Conservation (phyloP, 2,888 invertebrate species). For the Oeneis ivallda region DNA sequence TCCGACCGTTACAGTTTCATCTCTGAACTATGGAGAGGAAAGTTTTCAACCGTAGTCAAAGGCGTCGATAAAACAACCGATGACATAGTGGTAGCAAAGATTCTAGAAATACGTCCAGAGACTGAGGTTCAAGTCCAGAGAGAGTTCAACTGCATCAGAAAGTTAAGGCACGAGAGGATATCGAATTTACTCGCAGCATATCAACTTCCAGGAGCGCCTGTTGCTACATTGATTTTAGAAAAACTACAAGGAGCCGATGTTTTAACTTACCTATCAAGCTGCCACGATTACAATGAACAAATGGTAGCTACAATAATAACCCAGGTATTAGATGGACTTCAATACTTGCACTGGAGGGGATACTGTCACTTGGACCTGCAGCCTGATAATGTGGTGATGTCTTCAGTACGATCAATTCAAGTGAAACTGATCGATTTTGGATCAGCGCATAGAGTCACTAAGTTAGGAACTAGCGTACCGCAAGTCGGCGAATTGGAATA, state of each 20-base stretch:
- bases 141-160: constrained; percentile 92
- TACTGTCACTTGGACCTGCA: constrained; percentile 94
- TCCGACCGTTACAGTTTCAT: constrained; percentile 91
- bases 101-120: constrained; percentile 85
- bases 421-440: constrained; percentile 97
- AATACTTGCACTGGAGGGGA: constrained; percentile 97
- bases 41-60: constrained; percentile 92
- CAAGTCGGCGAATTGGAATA: constrained; percentile 88
- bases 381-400: constrained; percentile 97
- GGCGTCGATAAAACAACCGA: constrained; percentile 88
- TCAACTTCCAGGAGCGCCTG: constrained; percentile 84
- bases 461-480: constrained; percentile 87
- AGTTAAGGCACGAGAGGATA: constrained; percentile 94
- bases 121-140: constrained; percentile 85
- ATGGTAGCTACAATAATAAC: constrained; percentile 92
- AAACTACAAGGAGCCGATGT: constrained; percentile 96
- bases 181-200: constrained; percentile 88
- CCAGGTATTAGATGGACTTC: constrained; percentile 94
- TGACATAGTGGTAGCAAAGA: constrained; percentile 91
- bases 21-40: constrained; percentile 92
- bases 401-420: constrained; percentile 90
- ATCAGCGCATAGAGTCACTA: constrained; percentile 90
- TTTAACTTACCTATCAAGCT: constrained; percentile 92
- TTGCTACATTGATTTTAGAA: constrained; percentile 88
- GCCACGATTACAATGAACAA: constrained; percentile 96